Conservation (phyloP, 2,888 invertebrate species). For the Drosophila lacicola region DNA sequence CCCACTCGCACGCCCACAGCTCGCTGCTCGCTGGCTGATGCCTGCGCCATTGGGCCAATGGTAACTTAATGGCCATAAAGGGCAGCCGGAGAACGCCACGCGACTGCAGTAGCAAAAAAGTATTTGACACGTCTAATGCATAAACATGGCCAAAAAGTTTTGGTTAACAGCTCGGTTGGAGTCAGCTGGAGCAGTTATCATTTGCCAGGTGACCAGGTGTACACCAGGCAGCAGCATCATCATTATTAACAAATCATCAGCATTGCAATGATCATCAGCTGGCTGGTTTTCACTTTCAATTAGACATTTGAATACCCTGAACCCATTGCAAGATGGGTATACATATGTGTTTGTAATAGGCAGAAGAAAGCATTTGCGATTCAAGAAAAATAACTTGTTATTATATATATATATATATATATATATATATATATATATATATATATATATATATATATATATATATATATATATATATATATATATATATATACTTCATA, state of each 20-base stretch:
- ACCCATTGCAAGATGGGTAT: too few relatives aligned
- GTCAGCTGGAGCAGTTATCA: slow-evolving; percentile 6
- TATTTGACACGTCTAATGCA: slow-evolving; percentile 75
- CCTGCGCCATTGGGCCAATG: slow-evolving; percentile 13
- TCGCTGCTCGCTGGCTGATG: too few relatives aligned
- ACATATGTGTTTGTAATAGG: too few relatives aligned
- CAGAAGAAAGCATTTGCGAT: too few relatives aligned
- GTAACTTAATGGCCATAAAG: slow-evolving; percentile 75
- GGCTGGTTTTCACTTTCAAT: slow-evolving; percentile 55
- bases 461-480: too few relatives aligned
- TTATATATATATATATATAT: too few relatives aligned
- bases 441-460: too few relatives aligned
- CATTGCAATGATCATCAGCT: slow-evolving; percentile 16
- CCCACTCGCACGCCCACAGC: too few relatives aligned
- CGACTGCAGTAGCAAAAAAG: slow-evolving; percentile 56
- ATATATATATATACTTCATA: too few relatives aligned
- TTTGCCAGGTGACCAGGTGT: slow-evolving; percentile 47
- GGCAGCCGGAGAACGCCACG: slow-evolving; percentile 35
- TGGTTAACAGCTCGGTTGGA: slow-evolving; percentile 26
- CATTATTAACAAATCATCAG: slow-evolving; percentile 19
- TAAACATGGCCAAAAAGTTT: slow-evolving; percentile 74
- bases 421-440: too few relatives aligned
- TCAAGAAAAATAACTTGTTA: too few relatives aligned
- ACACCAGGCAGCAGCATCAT: slow-evolving; percentile 32
- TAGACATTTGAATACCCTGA: slow-evolving; percentile 8